Base-by-base conservation (phyloP, 2,888 invertebrate species). In the Oligia strigilis region DNA sequence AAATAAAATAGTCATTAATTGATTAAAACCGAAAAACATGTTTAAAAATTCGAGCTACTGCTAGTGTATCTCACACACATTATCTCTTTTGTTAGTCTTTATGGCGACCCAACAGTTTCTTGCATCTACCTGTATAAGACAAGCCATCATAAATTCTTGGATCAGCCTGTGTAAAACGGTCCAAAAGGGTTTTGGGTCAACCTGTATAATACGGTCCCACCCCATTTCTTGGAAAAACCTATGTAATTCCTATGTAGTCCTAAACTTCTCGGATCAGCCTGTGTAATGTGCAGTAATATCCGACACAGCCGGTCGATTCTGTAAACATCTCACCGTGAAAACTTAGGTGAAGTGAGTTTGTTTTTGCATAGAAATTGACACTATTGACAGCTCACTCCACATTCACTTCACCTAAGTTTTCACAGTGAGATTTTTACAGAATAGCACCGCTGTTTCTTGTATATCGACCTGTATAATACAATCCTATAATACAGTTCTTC, bases 1-100 rank as follows among this genome's bases (percentile, higher is more conserved):
- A 64, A 92, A 91, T 49, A 1, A 43, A n/a, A n/a, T n/a, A 19
- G 8, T 62, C 19, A 69, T 2, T 46, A 75, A 9, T 36, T 3
- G 14, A 72, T 14, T 52, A 29, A 70, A 71, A 40, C 17, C 13
- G 23, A 49, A 8, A 23, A 6, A 14, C 14, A 49, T 55, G 8
- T 55, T 55, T 55, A 49, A 14, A 49, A 19, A 55, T 55, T 58
- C 23, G 9, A 62, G 60, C 13, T 49, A 14, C 14, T 52, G n/a
- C n/a, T 74, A 11, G 13, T n/a, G 49, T 73, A 36, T 71, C 9
- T 14, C 36, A 70, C 70, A n/a, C 23, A 23, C 8, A 55, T 36
- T 52, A 52, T 52, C 13, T 55, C 23, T 36, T 36, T 13, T 8
- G 71, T 55, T 8, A 36, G 36, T 52, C 46, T 17, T 14, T 17